Conservation (phyloP, 2,113 vertebrate species). For the Sarotherodon lohbergeri region DNA sequence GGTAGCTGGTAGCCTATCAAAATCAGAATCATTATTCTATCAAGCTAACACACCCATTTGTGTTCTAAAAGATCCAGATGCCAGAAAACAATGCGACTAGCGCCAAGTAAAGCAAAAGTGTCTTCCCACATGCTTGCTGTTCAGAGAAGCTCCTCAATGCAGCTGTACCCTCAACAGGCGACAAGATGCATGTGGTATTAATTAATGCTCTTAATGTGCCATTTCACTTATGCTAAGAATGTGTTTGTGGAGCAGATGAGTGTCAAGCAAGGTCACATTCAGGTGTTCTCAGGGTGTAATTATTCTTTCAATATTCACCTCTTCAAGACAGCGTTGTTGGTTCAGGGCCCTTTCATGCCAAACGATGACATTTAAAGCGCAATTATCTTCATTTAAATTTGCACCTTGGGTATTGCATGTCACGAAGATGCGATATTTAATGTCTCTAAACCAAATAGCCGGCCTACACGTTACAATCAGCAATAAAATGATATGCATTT, state of each 20-base stretch:
- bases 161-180: background rate
- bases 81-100: background rate
- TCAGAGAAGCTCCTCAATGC: background rate
- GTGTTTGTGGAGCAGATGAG: constrained; percentile 7
- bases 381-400: background rate
- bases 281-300: background rate
- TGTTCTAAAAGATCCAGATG: constrained; percentile 22
- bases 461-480: background rate
- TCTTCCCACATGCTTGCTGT: constrained; percentile 8
- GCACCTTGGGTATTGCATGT: background rate
- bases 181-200: constrained; percentile 23
- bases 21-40: constrained; percentile 27
- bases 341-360: background rate
- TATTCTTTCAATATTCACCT: background rate
- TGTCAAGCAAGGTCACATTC: constrained; percentile 2
- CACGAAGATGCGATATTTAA: background rate
- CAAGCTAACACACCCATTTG: constrained; percentile 17
- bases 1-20: constrained; percentile 17
- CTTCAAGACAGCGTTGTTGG: background rate
- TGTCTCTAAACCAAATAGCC: background rate
- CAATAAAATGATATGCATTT: background rate
- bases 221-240: constrained; percentile 22
- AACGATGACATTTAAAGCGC: background rate
- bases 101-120: constrained; percentile 4
- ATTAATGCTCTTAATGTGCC: constrained; percentile 8